phyloP scores from a whole-genome alignment of 2,113 vertebrate species.

The Lophochroa leadbeateri region DNA sequence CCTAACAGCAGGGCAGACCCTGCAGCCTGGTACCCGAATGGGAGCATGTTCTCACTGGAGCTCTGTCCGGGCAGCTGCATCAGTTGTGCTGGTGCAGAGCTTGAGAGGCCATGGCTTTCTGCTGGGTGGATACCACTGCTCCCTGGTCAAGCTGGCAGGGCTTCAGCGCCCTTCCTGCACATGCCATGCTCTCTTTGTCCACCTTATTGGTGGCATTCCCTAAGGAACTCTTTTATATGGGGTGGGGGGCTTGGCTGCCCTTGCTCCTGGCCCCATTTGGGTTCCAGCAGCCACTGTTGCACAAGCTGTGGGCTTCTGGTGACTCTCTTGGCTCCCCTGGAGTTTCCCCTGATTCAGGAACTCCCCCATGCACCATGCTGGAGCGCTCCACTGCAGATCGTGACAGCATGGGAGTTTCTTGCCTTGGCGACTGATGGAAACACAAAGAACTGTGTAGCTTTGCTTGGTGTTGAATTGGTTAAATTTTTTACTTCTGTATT shows the following conservation, averaged over 20 bases:
- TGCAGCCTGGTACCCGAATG: neutral
- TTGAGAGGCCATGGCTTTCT: neutral
- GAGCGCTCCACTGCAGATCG: neutral
- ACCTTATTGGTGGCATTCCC: neutral
- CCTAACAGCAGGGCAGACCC: neutral
- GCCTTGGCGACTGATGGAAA: neutral
- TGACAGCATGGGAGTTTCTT: no score
- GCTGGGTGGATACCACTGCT: neutral
- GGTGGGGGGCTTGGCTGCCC: neutral
- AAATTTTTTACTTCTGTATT: neutral
- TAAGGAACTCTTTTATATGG: neutral
- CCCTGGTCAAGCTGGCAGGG: neutral
- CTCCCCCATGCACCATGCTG: neutral
- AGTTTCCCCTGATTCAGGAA: neutral
- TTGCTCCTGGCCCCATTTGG: neutral
- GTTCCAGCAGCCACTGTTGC: neutral
- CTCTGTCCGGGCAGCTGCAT: neutral
- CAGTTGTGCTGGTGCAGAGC: neutral
- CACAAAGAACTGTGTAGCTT: neutral
- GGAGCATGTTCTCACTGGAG: neutral
- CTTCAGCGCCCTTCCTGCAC: neutral
- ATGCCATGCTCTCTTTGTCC: neutral
- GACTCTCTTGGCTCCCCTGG: neutral
- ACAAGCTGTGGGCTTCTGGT: neutral
- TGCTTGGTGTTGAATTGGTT: neutral